phyloP scores from a whole-genome alignment of 2,113 vertebrate species.

The cat (Felis catus) region DNA sequence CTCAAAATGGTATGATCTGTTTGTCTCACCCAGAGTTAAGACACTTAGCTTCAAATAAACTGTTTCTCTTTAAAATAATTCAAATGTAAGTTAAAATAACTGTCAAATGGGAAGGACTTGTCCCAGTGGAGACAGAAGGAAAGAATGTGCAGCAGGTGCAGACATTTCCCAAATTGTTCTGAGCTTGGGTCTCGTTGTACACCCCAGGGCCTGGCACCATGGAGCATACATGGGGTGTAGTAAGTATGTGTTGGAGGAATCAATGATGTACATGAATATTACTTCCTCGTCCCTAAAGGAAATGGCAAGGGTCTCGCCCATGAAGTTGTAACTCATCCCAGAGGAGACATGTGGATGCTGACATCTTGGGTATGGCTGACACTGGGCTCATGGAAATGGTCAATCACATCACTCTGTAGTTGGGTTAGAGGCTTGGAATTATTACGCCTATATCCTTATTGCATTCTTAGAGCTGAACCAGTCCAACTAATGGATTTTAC shows the following conservation, averaged over 20 bases:
- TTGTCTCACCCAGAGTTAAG: neutral
- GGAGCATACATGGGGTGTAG: fast-evolving
- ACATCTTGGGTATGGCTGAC: neutral
- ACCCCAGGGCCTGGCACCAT: fast-evolving
- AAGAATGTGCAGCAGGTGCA: neutral
- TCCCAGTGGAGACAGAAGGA: neutral
- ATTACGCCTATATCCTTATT: neutral
- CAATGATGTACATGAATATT: no score
- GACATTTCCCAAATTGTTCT: neutral
- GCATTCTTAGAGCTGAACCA: neutral
- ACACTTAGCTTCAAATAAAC: neutral
- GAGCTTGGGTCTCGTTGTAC: neutral
- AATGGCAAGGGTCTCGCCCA: neutral
- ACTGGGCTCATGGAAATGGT: neutral
- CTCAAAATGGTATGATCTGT: neutral
- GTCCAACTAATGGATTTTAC: neutral
- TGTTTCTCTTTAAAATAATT: neutral
- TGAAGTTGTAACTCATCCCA: neutral
- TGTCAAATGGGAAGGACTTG: neutral
- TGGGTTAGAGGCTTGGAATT: neutral
- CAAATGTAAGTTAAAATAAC: neutral
- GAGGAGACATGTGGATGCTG: neutral
- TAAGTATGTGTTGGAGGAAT: neutral
- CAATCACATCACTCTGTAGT: neutral
- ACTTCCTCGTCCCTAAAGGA: neutral